A percentile compares a stretch with the other conserved stretches of the same genome.
phyloP scores from a whole-genome alignment of 2,113 vertebrate species.

The Scatophagus argus region DNA sequence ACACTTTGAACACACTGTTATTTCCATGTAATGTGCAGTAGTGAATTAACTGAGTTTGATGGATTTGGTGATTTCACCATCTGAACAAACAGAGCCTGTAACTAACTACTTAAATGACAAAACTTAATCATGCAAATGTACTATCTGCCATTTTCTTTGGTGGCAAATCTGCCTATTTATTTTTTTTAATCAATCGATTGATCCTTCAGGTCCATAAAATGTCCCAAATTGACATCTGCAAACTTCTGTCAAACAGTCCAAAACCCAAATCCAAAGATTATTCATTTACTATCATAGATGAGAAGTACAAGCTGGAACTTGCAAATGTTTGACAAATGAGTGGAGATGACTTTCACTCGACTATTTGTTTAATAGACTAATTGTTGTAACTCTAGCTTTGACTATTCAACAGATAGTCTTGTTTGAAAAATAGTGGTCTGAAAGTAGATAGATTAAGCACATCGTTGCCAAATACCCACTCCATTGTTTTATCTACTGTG shows the following conservation, averaged over 20 bases:
- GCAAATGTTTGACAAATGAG: no score
- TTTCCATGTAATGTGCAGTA: conserved; percentile 3
- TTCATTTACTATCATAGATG: no score
- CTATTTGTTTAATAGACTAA: no score
- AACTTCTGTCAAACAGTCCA: no score
- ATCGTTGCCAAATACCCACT: not conserved
- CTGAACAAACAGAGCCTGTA: not conserved
- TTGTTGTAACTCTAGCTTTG: no score
- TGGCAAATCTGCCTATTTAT: no score
- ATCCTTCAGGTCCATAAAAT: no score
- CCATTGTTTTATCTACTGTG: not conserved
- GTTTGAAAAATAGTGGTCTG: not conserved
- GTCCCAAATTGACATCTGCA: no score
- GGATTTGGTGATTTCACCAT: conserved; percentile 5
- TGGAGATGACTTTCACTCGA: no score
- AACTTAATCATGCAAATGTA: not conserved
- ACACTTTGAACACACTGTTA: conserved; percentile 33
- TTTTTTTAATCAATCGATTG: no score
- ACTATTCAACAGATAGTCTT: not conserved
- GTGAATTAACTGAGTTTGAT: conserved; percentile 15
- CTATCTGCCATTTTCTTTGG: not conserved
- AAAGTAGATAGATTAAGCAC: not conserved
- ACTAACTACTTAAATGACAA: not conserved
- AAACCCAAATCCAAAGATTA: no score
- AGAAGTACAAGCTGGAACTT: no score